These are phyloP conservation scores for Campoplex nolae DNA, from an alignment of 2,888 invertebrate species.

Conservation along the genomic window DNA sequence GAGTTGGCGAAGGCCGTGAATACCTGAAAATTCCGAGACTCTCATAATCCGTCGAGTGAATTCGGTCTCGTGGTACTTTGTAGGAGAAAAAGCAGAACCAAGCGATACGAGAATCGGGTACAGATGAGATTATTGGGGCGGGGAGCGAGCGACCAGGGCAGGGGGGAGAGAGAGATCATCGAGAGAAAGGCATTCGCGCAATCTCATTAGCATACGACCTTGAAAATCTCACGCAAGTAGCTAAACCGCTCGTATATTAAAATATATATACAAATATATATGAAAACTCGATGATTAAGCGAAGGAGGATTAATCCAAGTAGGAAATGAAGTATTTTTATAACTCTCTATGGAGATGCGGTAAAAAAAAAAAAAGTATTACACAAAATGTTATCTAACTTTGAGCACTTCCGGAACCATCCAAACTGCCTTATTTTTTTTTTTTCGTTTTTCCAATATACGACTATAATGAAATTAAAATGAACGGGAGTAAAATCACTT, in stretches of 20 bases:
- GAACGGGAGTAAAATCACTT: neutral
- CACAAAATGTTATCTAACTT: neutral
- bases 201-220: slow-evolving; percentile 66
- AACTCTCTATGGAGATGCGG: neutral
- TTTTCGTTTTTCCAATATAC: neutral
- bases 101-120: slow-evolving; percentile 16
- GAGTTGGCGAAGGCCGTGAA: slow-evolving; percentile 12
- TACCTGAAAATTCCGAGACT: slow-evolving; percentile 50
- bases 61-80: slow-evolving; percentile 25
- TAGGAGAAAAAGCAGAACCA: neutral
- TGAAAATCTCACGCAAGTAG: slow-evolving; percentile 59
- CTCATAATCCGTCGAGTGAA: slow-evolving; percentile 33
- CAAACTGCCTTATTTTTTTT: neutral
- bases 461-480: neutral
- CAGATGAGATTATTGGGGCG: neutral
- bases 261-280: neutral
- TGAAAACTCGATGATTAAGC: slow-evolving; percentile 1
- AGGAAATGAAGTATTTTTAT: slow-evolving; percentile 2
- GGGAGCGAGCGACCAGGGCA: neutral
- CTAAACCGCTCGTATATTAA: slow-evolving; percentile 18
- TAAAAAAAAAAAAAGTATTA: neutral
- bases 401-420: neutral
- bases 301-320: neutral
- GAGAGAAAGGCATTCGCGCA: slow-evolving; percentile 43
- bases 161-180: too few species aligned